Conservation (phyloP, 2,797 vertebrate genomes). For the Xiphophorus birchmanni region DNA sequence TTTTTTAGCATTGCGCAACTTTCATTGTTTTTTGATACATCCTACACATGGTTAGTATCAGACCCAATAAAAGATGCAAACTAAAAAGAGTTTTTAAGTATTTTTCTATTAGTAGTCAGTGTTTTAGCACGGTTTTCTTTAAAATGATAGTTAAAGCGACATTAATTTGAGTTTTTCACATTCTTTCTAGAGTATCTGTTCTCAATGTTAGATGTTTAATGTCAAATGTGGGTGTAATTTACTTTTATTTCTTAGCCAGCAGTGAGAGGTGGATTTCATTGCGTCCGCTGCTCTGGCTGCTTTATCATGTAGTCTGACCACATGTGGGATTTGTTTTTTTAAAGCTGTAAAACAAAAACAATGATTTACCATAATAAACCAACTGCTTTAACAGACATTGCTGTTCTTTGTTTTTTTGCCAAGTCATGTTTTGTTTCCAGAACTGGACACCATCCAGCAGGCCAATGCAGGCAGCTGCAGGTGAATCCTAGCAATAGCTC, state of each 20-base stretch:
- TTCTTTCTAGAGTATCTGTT: neutral
- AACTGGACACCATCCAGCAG: constrained; percentile 22
- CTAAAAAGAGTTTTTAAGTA: neutral
- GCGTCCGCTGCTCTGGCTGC: neutral
- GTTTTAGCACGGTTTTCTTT: neutral
- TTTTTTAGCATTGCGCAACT: neutral
- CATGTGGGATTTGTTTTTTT: neutral
- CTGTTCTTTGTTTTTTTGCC: neutral
- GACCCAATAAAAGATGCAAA: neutral
- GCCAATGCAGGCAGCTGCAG: constrained; percentile 43
- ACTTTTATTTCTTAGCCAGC: neutral
- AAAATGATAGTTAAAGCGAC: neutral
- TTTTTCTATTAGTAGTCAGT: neutral
- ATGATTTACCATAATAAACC: neutral
- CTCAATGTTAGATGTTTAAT: neutral
- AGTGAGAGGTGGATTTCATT: neutral
- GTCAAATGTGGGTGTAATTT: neutral
- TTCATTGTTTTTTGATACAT: neutral
- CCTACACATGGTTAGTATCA: neutral
- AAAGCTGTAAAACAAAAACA: neutral
- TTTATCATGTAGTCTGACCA: constrained; percentile 11
- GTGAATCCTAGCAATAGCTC: constrained; percentile 43
- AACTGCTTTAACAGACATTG: neutral
- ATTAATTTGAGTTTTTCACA: neutral
- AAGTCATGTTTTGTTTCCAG: constrained; percentile 5